Conservation (phyloP, 92 coral and sea anemone genomes). For the Actinostola sp. region DNA sequence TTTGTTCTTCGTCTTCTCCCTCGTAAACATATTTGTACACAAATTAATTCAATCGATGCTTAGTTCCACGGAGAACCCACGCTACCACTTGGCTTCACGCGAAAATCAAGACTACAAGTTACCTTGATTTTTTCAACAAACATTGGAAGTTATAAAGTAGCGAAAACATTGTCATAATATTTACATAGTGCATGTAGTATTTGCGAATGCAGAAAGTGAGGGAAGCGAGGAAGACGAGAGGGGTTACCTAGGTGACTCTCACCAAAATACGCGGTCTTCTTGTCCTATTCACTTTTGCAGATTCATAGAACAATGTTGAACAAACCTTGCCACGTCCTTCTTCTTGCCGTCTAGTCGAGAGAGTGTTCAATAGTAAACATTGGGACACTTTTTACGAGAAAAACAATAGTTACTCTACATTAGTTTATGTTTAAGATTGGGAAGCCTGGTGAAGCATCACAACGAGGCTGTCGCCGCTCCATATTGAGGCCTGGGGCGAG, state of each 20-base stretch:
- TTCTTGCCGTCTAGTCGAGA: not conserved
- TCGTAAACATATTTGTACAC: constrained; percentile 71
- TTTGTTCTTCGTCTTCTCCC: constrained; percentile 65
- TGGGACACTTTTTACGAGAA: not conserved
- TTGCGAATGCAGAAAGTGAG: not conserved
- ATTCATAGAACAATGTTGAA: not conserved
- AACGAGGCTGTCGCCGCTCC: constrained; percentile 68
- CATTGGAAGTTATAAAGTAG: not conserved
- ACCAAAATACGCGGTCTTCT: constrained; percentile 3
- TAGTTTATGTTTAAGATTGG: not conserved
- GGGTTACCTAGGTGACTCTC: constrained; percentile 13
- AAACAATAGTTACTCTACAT: not conserved
- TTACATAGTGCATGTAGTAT: constrained; percentile 7
- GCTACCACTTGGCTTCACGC: constrained; percentile 1
- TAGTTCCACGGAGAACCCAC: too few species aligned
- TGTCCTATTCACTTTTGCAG: too few species aligned
- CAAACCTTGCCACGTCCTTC: not conserved
- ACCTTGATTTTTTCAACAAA: not conserved
- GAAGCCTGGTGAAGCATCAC: constrained; percentile 48
- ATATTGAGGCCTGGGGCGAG: constrained; percentile 75
- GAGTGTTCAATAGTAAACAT: not conserved
- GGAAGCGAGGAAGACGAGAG: not conserved
- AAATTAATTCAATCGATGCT: not conserved
- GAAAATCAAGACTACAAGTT: not conserved
- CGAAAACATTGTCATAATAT: constrained; percentile 15